Base-by-base conservation (phyloP, 2,888 invertebrate species). In the Drosophila fungiperda region DNA sequence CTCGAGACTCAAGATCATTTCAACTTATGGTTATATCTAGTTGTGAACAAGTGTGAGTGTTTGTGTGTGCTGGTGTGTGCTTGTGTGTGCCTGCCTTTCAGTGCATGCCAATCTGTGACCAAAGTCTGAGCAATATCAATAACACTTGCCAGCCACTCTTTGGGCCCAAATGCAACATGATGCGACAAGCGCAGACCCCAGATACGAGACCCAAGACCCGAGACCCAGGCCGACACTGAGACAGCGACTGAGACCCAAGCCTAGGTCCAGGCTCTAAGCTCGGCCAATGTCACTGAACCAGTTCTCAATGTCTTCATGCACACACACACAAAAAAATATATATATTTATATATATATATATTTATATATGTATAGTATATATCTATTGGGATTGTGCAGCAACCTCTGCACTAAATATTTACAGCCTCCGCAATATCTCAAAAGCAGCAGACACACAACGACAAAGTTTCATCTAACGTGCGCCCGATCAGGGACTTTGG, bases 371-470 rank as follows among this genome's bases (percentile, higher is more conserved):
- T 33, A 26, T 26, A 45, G 3, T 15, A 45, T 20, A 65, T 65
- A 64, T 80, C 87, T 90, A 83, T 79, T 71, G 80, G 80, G 75
- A 77, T 78, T 89, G 85, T 78, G 78, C 68, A 71, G 68, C 83
- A 90, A 88, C 89, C 87, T 88, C 90, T 90, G 90, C 89, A 87
- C 90, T 87, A 89, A 89, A 88, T 88, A 88, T 88, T 89, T 89
- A 78, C 85, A 91, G 80, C 91, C 91, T 90, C 90, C 91, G 83
- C 85, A 90, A 82, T 87, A 90, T 90, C 87, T 90, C 90, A 90
- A 85, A 87, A 75, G 84, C 68, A 29, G 23, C 57, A 33, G 20
- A 66, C 66, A 58, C 68, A 71, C 80, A 71, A 73, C 74, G 68
- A 67, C 73, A 64, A 80, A 72, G 68, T 72, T 69, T 80, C 68